Base-by-base conservation (phyloP, 2,888 invertebrate species). In the Xanthorhoe spadicearia region DNA sequence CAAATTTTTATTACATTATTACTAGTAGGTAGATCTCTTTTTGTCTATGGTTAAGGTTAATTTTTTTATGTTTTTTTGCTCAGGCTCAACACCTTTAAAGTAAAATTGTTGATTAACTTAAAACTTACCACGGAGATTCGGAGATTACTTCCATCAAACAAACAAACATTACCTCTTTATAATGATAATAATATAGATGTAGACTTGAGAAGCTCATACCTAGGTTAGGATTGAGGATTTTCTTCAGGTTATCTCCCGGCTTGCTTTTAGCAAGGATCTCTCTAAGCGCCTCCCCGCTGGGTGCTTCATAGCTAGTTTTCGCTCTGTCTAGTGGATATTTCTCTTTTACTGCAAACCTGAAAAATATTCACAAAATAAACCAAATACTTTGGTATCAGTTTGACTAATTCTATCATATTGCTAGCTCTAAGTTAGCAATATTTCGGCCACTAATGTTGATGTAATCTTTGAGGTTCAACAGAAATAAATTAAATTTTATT, bases 261-360 rank as follows among this genome's bases (percentile, higher is more conserved):
- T 96, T 96, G 35, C 96, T 95, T 17, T 89, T 93, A 9, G 90
- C 78, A 0, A 98, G 78, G 61, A 96, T 92, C 54, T 94, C 91
- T 53, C 86, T 86, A 3, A 98, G 77, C 28, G 90, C 89, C 1
- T 95, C 95, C 54, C 88, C 84, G 19, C 83, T 87, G 0, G 95
- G 93, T 5, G 94, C 90, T 71, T 93, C 94, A 54, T 93, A 94
- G 58, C 89, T 91, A 56, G 94, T 94, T 81, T 96, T 96, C 0
- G 97, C 97, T 77, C 96, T 92, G 72, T 97, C 95, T 28, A 95
- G 83, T 0, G 98, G 98, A 90, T 99, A 99, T 79, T 96, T 97
- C 84, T 99, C 99, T 81, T 96, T 96, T 0, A 99, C 98, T 53
- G 97, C 97, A 94, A 99, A 97, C 77, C 96, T 97, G 64, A 13